phyloP scores from a whole-genome alignment of 2,888 invertebrate genomes.

The Cremastinae sp. region DNA sequence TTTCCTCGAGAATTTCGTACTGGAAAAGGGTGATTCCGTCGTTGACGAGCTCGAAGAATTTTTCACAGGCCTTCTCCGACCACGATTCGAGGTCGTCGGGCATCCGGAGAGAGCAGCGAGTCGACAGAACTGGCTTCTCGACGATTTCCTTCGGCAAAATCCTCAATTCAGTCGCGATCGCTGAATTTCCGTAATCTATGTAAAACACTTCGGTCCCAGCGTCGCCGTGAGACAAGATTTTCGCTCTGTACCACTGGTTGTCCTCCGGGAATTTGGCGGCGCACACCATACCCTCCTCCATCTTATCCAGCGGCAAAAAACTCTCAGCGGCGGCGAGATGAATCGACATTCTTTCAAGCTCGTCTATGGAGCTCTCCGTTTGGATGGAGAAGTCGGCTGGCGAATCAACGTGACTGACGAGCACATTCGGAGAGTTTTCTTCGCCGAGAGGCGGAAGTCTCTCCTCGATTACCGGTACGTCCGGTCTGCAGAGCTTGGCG shows the following conservation, averaged over 20 bases:
- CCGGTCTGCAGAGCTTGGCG: constrained; percentile 31
- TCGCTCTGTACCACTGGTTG: constrained; percentile 86
- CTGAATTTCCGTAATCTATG: constrained; percentile 87
- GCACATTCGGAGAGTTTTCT: constrained; percentile 69
- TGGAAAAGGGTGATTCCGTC: constrained; percentile 87
- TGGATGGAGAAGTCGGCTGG: constrained; percentile 77
- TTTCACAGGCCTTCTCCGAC: constrained; percentile 85
- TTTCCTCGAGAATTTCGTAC: constrained; percentile 85
- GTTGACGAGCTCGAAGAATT: constrained; percentile 86
- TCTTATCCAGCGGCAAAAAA: constrained; percentile 81
- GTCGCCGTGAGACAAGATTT: constrained; percentile 82
- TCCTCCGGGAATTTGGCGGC: constrained; percentile 86
- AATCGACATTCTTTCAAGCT: constrained; percentile 84
- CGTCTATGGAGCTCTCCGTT: constrained; percentile 79
- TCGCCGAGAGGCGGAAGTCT: constrained; percentile 75
- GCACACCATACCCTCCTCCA: constrained; percentile 83
- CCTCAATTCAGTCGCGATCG: constrained; percentile 82
- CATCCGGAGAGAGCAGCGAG: constrained; percentile 84
- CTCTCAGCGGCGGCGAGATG: constrained; percentile 83
- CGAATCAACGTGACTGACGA: constrained; percentile 70
- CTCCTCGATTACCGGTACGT: constrained; percentile 65
- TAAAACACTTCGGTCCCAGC: constrained; percentile 85
- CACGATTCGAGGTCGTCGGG: constrained; percentile 84
- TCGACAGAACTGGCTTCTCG: constrained; percentile 83
- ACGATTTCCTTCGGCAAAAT: constrained; percentile 84